phyloP scores from a whole-genome alignment of 2,113 vertebrate genomes.

The Myrmophylax atrothorax region DNA sequence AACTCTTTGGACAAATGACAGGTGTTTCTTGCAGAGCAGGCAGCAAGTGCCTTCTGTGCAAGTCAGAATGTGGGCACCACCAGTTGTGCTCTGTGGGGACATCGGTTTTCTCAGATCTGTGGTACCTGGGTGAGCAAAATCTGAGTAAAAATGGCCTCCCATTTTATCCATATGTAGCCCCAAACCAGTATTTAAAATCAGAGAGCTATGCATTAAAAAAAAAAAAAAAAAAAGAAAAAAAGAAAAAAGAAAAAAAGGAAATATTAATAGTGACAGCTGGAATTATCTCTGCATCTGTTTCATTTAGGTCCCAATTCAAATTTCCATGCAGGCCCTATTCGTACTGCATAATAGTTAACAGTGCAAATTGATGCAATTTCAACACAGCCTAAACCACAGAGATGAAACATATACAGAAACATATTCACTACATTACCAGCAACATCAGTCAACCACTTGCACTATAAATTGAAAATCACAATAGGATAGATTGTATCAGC shows the following conservation, averaged over 20 bases:
- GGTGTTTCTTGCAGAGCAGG: background rate
- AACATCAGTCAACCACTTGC: background rate
- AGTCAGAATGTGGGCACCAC: background rate
- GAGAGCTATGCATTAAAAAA: background rate
- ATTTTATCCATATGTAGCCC: background rate
- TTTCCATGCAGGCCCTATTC: background rate
- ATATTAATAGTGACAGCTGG: slow-evolving; percentile 6
- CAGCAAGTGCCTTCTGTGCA: background rate
- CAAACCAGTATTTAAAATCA: background rate
- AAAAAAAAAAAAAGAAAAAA: background rate
- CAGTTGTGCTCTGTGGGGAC: background rate
- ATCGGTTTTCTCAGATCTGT: background rate
- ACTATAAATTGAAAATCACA: slow-evolving; percentile 8
- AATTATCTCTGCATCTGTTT: slow-evolving; percentile 29
- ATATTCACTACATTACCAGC: background rate
- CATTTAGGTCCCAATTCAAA: slow-evolving; percentile 21
- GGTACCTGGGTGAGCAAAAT: background rate
- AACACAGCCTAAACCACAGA: background rate
- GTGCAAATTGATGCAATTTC: background rate
- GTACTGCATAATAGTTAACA: background rate
- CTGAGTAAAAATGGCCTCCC: background rate
- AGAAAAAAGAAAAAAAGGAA: background rate
- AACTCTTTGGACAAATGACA: background rate
- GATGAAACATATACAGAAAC: background rate
- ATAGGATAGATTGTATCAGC: background rate